Conservation (phyloP, 2,113 vertebrate species). For the Columba janthina region DNA sequence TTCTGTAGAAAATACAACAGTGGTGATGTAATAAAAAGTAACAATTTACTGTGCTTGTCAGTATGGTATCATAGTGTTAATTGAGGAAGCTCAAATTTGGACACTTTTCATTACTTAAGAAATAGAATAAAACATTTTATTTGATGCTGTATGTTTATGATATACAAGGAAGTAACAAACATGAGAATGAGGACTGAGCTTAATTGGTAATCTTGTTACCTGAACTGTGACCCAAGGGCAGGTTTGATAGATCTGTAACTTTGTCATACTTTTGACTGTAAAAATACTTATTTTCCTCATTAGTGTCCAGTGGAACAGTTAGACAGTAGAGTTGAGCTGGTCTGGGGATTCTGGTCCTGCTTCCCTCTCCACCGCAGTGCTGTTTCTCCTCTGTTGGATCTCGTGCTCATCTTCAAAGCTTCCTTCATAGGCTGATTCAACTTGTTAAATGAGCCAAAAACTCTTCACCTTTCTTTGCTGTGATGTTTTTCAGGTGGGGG, state of each 20-base stretch:
- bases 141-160: not conserved
- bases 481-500: not conserved
- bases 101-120: not conserved
- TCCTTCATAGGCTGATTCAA: not conserved
- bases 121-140: not conserved
- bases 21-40: not conserved
- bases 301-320: not conserved
- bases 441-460: not conserved
- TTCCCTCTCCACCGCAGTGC: not conserved
- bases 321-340: not conserved
- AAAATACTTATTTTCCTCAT: not conserved
- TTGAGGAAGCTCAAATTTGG: not conserved
- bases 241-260: not conserved
- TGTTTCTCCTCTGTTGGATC: not conserved
- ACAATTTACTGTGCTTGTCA: not conserved
- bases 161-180: not conserved
- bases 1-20: not conserved
- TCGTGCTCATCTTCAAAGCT: not conserved
- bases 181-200: not conserved
- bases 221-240: not conserved
- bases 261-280: not conserved
- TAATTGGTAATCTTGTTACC: not conserved
- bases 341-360: not conserved
- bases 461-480: accelerated
- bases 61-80: not conserved